Conservation (phyloP, 2,113 vertebrate species). For the Pterocles gutturalis region DNA sequence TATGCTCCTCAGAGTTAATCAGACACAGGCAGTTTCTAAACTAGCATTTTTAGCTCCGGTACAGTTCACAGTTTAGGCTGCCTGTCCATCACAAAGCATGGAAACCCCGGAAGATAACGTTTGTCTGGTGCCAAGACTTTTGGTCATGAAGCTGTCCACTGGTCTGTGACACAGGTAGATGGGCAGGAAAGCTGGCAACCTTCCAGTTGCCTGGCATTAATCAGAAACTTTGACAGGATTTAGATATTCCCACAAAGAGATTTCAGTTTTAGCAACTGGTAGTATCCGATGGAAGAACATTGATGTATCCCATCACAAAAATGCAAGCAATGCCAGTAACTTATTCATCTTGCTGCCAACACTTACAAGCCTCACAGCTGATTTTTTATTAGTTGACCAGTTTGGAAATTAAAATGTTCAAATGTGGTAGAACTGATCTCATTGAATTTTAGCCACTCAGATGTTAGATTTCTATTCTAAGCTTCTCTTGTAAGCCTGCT, state of each 20-base stretch:
- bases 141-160: background rate
- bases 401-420: background rate
- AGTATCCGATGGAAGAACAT: background rate
- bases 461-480: background rate
- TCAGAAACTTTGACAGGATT: background rate
- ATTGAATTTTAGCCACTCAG: background rate
- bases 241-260: background rate
- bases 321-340: background rate
- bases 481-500: background rate
- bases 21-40: background rate
- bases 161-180: background rate
- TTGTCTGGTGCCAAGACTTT: background rate
- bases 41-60: background rate
- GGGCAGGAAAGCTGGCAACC: background rate
- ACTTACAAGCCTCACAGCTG: background rate
- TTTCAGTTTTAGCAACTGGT: background rate
- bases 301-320: background rate
- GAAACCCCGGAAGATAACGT: background rate
- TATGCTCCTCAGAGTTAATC: background rate
- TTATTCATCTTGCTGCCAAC: background rate
- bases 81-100: background rate
- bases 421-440: background rate
- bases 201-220: background rate
- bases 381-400: background rate
- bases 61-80: background rate